Percentiles rank a stretch among this genome's conserved stretches.
Evolutionary conservation across 1,140 invertebrate species (phyloP).

Genomic region (Monochamus saltuarius): DNA sequence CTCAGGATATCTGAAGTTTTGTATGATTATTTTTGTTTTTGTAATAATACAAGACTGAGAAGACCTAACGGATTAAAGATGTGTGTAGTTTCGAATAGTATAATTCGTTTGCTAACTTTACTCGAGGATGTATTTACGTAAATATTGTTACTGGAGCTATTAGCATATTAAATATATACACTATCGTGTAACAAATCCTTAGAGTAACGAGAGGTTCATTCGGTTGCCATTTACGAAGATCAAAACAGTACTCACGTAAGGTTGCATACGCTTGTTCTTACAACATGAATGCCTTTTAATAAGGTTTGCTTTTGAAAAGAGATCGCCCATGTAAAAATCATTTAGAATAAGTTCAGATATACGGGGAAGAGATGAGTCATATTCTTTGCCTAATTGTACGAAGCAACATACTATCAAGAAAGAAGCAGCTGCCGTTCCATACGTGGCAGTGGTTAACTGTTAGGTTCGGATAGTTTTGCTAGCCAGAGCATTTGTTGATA

Average conservation of each 20-base stretch:
- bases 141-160: constrained; percentile 22
- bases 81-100: constrained; percentile 45
- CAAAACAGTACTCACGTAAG: constrained; percentile 28
- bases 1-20: constrained; percentile 2
- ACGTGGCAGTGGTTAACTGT: constrained; percentile 34
- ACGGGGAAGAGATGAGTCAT: constrained; percentile 27
- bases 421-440: constrained; percentile 44
- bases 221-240: constrained; percentile 36
- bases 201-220: constrained; percentile 26
- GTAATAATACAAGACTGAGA: constrained; percentile 40
- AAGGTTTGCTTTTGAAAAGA: constrained; percentile 46
- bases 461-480: constrained; percentile 2
- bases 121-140: constrained; percentile 28
- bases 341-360: constrained; percentile 36
- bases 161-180: background rate
- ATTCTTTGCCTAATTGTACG: constrained; percentile 39
- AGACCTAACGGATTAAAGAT: constrained; percentile 56
- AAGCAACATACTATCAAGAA: constrained; percentile 45
- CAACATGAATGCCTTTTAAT: constrained; percentile 24
- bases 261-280: constrained; percentile 27
- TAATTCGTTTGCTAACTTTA: constrained; percentile 38
- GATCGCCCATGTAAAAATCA: constrained; percentile 55
- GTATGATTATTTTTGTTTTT: constrained; percentile 11
- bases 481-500: constrained; percentile 43
- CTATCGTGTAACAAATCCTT: constrained; percentile 21